These are phyloP conservation scores for Dichetophora obliterata DNA, from an alignment of 2,888 invertebrate species.

Conservation along the genomic window DNA sequence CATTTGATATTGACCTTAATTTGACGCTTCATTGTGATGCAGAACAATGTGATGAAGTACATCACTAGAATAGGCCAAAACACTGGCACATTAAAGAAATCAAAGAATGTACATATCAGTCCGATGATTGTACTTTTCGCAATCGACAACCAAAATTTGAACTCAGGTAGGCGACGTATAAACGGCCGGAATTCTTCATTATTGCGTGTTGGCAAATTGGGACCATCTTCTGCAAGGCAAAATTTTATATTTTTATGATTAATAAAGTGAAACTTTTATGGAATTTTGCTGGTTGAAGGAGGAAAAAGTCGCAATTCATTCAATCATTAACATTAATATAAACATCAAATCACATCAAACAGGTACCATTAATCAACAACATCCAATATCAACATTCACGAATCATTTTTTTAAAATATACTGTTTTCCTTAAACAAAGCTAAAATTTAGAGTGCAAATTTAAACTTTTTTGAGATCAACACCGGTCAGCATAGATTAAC, in stretches of 20 bases:
- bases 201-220: slow-evolving; percentile 92
- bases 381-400: no score
- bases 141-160: slow-evolving; percentile 99
- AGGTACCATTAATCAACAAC: no score
- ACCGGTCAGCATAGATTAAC: no score
- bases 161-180: slow-evolving; percentile 96
- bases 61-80: slow-evolving; percentile 99
- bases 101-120: slow-evolving; percentile 94
- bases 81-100: slow-evolving; percentile 98
- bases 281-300: no score
- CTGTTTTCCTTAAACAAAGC: no score
- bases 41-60: slow-evolving; percentile 98
- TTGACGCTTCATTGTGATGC: slow-evolving; percentile 99
- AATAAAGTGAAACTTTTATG: no score
- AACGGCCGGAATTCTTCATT: slow-evolving; percentile 99
- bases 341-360: no score
- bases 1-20: slow-evolving; percentile 83
- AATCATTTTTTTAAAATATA: no score
- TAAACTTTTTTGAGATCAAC: no score
- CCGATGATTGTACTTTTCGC: slow-evolving; percentile 94
- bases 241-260: neutral
- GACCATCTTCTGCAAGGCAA: slow-evolving; percentile 74
- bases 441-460: no score
- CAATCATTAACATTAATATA: no score
- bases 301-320: no score